Base-by-base conservation (phyloP, 2,888 invertebrate species). In the Caradrina clavipalpis region DNA sequence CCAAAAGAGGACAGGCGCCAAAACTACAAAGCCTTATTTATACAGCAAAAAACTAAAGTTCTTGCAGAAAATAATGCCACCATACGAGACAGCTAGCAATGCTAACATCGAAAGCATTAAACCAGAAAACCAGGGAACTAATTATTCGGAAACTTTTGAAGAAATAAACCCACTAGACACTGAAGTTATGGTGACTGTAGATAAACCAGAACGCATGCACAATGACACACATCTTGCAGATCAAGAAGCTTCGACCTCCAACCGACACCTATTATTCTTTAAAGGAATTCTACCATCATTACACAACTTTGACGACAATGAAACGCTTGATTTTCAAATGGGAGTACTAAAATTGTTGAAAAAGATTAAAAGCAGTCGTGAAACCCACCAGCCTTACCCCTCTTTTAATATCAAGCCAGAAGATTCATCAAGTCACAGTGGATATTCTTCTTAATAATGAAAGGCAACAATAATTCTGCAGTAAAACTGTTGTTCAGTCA, bases 261-360 rank as follows among this genome's bases (percentile, higher is more conserved):
- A 69, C 31, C 42, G 50, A 21, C 68, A 69, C 56, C 56, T 56
- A 21, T 15, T 31, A 42, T 69, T 69, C 50, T 56, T 69, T 21
- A 56, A 68, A 42, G 56, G 21, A 42, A 50, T 69, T 22, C 15
- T 69, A 17, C 69, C 55, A 2, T 69, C 39, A 11, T 2, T 68
- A n/a, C 2, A 42, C 0, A 21, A 10, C 31, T 69, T 69, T 50
- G 22, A 69, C 21, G 70, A 69, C n/a, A 42, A 22, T 50, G 50
- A 69, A 69, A 50, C 57, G 31, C 15, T 69, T n/a, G 42, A 69
- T 50, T 69, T 69, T 31, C 70, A 70, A 69, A 69, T 69, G 57
- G 49, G 42, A 4, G 70, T 69, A 1, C n/a, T 69, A 5, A 42
- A 57, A 51, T 21, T 69, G 4, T 10, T 69, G 17, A 45, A 57